phyloP scores from a whole-genome alignment of 2,113 vertebrate genomes.

The Galbula dea region DNA sequence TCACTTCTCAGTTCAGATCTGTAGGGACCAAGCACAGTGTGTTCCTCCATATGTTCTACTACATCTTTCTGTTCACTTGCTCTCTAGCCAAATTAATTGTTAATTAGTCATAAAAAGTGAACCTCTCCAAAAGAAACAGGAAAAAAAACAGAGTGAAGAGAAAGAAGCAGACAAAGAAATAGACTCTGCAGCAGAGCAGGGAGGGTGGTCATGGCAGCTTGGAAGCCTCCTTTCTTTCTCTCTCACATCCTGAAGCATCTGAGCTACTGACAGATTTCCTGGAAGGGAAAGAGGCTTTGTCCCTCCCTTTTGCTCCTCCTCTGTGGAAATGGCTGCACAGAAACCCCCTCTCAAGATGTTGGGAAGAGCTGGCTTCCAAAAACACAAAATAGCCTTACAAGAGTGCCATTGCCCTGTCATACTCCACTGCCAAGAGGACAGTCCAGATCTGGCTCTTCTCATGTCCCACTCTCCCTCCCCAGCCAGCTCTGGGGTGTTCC shows the following conservation, averaged over 20 bases:
- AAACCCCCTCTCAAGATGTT: background rate
- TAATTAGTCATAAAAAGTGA: constrained; percentile 21
- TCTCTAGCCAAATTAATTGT: constrained; percentile 18
- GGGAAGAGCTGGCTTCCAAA: background rate
- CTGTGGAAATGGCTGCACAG: background rate
- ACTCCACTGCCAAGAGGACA: background rate
- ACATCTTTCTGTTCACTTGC: background rate
- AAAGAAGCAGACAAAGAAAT: background rate
- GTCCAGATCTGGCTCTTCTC: fast-evolving
- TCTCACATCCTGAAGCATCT: background rate
- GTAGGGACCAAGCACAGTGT: background rate
- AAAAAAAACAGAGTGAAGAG: background rate
- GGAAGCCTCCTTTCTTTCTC: background rate
- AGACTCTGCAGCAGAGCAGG: background rate
- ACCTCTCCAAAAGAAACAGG: background rate
- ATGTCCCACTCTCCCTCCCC: too few relatives aligned
- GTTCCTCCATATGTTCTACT: background rate
- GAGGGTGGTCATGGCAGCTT: background rate
- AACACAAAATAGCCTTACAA: background rate
- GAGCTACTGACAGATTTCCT: background rate
- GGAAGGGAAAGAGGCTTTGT: background rate
- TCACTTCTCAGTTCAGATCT: constrained; percentile 4
- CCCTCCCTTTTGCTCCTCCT: background rate
- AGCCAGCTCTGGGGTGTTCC: background rate
- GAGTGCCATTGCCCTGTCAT: fast-evolving